These are phyloP conservation scores for Sitta carolinensis DNA, from an alignment of 2,797 vertebrate species.

Conservation along the genomic window DNA sequence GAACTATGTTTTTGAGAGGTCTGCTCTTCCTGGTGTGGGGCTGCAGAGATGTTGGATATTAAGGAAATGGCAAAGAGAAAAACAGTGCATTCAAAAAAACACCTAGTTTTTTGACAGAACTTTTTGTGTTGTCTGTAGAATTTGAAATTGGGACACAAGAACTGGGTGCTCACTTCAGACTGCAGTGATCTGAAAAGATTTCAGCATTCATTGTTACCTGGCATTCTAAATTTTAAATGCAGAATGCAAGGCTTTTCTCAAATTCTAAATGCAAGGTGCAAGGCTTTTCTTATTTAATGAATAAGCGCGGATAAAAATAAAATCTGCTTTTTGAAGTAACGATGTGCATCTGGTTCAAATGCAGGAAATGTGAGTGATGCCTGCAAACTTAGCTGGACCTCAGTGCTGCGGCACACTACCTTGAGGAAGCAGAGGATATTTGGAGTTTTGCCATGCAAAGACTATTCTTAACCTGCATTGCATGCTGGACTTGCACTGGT, in stretches of 20 bases:
- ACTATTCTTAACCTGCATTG: neutral
- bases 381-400: neutral
- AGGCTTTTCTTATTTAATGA: neutral
- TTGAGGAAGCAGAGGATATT: neutral
- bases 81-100: neutral
- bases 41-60: neutral
- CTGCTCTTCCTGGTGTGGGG: neutral
- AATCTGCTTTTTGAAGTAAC: neutral
- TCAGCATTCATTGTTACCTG: neutral
- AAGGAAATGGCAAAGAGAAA: neutral
- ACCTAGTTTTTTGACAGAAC: neutral
- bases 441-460: neutral
- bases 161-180: neutral
- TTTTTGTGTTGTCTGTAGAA: neutral
- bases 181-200: neutral
- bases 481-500: accelerated
- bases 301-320: neutral
- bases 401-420: neutral
- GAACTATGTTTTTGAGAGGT: neutral
- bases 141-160: neutral
- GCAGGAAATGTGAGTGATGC: neutral
- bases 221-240: neutral
- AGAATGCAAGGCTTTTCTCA: neutral
- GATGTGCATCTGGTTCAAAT: neutral
- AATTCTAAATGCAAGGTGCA: neutral